Evolutionary conservation across 2,888 invertebrate species (phyloP).

Genomic region (Hyposoter dolosus): DNA sequence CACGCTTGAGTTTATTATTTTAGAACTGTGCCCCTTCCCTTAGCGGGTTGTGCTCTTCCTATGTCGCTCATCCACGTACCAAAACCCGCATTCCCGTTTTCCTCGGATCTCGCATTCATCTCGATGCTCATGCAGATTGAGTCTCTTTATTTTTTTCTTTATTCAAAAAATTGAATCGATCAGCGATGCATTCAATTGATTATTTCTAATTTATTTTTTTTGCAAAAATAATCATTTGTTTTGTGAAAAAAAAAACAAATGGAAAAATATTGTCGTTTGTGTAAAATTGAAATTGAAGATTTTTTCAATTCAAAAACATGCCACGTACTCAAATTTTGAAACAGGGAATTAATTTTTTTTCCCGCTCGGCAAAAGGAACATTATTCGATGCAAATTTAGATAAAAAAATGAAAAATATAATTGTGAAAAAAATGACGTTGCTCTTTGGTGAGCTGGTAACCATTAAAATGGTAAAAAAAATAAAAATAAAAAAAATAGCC

Average conservation of each 20-base stretch:
- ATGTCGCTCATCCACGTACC: constrained; percentile 27
- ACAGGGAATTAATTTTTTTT: not conserved
- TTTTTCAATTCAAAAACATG: not conserved
- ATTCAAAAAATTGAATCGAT: not conserved
- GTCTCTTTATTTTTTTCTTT: constrained; percentile 3
- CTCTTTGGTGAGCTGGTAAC: constrained; percentile 23
- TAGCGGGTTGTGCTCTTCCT: constrained; percentile 60
- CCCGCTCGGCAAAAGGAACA: not conserved
- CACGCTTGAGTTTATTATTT: constrained; percentile 79
- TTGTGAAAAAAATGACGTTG: not conserved
- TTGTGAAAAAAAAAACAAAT: not conserved
- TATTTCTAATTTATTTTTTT: not conserved
- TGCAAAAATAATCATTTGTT: not conserved
- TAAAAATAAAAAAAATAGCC: constrained; percentile 56
- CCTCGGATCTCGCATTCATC: not conserved
- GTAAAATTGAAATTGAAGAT: not conserved
- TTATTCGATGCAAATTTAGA: not conserved
- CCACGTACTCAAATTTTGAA: not conserved
- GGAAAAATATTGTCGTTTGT: no score
- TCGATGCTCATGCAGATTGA: not conserved
- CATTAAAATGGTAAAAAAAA: constrained; percentile 14
- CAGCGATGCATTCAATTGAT: not conserved
- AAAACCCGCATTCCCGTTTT: constrained; percentile 40
- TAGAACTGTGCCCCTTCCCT: constrained; percentile 77
- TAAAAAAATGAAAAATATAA: not conserved